Evolutionary conservation across 2,888 invertebrate species (phyloP), one percentile per base, ranked within the genome.

Genomic region (Acleris emargana): DNA sequence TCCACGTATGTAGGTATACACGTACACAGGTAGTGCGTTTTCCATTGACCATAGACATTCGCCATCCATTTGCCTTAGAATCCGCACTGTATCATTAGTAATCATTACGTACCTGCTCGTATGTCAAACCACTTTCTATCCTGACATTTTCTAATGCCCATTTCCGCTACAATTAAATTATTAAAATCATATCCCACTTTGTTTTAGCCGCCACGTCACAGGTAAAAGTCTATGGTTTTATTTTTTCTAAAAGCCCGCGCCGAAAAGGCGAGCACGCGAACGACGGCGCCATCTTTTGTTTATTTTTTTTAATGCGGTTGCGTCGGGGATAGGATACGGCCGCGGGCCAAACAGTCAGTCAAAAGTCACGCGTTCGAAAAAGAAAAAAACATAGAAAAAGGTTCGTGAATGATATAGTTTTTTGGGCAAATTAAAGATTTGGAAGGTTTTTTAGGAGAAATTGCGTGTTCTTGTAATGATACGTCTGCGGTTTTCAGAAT

Each of bases 391-490:
- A 75, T 76, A 79, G 79, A 79, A 83, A 87, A 86, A 83, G 84
- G 79, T 78, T 74, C 75, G 73, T 84, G 86, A 92, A 91, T 92
- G 91, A 91, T 92, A 91, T 78, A 89, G 84, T 91, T 91, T 91
- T 90, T 90, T 91, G 83, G 84, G 84, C 85, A 90, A 91, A 90
- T 91, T 91, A 89, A 89, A 87, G 88, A 89, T 89, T 86, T 86
- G 81, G 82, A 78, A 45, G 64, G 77, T 83, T 81, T 74, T 71
- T 71, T 74, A 71, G 67, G 80, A 89, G 89, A 91, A 91, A 91
- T 91, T 89, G 91, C 91, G 89, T 91, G 91, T 78, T 79, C 82
- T 77, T 75, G 71, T 75, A 89, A 89, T 89, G 72, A 89, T 86
- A 89, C 81, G 88, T 87, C 86, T 88, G 87, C 62, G 67, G 61